Evolutionary conservation across 1,140 invertebrate genomes (phyloP).

Genomic region (Macrobrachium rosenbergii): DNA sequence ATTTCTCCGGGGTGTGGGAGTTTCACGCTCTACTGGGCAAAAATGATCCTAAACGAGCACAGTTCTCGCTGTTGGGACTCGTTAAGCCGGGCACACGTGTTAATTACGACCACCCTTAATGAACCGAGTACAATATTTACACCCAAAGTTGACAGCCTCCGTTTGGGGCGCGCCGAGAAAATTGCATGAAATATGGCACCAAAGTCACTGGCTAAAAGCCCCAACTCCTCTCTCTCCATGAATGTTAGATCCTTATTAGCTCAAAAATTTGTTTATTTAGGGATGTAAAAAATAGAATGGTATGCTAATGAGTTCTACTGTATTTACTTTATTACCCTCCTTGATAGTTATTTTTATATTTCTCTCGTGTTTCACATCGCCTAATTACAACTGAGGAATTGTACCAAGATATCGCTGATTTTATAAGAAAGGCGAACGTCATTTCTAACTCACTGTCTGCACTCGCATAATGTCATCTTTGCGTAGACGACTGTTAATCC

Average conservation of each 20-base stretch:
- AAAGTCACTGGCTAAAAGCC: slow-evolving; percentile 37
- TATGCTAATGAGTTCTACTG: no score
- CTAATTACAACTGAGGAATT: no score
- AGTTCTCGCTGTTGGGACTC: slow-evolving; percentile 63
- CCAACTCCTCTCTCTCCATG: not conserved
- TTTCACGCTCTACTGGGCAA: slow-evolving; percentile 62
- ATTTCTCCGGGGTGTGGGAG: slow-evolving; percentile 60
- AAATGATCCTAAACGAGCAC: slow-evolving; percentile 63
- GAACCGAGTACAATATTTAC: slow-evolving; percentile 64
- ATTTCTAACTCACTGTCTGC: no score
- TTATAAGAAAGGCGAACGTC: no score
- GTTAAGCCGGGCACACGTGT: slow-evolving; percentile 63
- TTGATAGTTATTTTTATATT: no score
- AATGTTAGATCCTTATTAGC: not conserved
- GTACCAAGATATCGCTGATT: no score
- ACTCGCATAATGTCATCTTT: no score
- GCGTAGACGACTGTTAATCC: no score
- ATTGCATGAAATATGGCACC: slow-evolving; percentile 54
- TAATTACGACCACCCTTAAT: slow-evolving; percentile 64
- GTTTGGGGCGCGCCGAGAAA: slow-evolving; percentile 55
- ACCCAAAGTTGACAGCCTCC: slow-evolving; percentile 62
- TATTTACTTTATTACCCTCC: no score
- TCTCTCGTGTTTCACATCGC: no score
- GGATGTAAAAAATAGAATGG: no score
- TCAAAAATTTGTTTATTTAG: not conserved